phyloP scores from a whole-genome alignment of 2,113 vertebrate species.

The Dendrocopos noguchii region DNA sequence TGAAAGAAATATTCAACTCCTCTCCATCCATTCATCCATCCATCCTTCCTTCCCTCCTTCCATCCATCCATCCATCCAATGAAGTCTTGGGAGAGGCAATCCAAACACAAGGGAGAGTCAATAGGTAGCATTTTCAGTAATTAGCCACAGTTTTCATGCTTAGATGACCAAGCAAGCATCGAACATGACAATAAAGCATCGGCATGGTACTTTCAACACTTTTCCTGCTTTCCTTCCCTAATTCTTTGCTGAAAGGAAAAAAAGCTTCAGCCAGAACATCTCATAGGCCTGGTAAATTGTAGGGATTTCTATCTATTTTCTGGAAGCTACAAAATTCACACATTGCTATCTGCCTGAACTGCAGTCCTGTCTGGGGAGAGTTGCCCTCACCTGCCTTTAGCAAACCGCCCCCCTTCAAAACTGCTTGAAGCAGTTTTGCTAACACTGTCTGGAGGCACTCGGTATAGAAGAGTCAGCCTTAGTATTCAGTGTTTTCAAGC shows the following conservation, averaged over 20 bases:
- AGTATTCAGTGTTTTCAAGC: background rate
- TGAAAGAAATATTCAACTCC: background rate
- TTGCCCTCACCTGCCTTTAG: background rate
- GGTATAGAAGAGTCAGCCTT: background rate
- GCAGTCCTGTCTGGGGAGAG: background rate
- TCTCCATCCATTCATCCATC: background rate
- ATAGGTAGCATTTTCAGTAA: background rate
- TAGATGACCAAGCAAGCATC: background rate
- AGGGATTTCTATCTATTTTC: background rate
- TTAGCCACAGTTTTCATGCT: background rate
- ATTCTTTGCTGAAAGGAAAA: background rate
- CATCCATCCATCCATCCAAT: background rate
- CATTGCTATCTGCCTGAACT: fast-evolving
- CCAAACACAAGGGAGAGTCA: background rate
- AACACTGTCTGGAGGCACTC: background rate
- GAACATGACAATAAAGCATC: no score
- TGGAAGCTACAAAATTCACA: background rate
- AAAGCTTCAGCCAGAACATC: background rate
- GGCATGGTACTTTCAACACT: background rate
- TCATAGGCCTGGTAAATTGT: background rate
- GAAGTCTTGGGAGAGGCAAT: background rate
- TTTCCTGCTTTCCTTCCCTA: background rate
- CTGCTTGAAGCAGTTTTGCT: background rate
- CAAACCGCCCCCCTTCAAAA: background rate
- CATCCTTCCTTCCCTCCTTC: no score